A percentile compares a stretch with the other conserved stretches of the same genome.
Conservation (phyloP, 2,888 invertebrate genomes). For the Didymodactylos carnosus region DNA sequence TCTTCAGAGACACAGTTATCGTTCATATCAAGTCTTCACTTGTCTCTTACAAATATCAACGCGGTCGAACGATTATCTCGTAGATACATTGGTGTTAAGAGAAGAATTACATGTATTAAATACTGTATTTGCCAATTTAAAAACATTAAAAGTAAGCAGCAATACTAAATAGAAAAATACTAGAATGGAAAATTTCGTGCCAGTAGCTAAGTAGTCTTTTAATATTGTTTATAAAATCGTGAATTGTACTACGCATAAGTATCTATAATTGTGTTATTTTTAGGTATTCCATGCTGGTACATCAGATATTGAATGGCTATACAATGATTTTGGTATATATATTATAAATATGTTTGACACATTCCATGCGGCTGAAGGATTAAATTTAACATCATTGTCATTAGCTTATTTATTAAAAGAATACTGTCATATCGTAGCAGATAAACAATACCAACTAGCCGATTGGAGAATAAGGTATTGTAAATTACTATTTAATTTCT, state of each 20-base stretch:
- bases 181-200: too few species aligned
- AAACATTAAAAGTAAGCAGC: constrained; percentile 70
- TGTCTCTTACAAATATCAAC: constrained; percentile 85
- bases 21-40: constrained; percentile 76
- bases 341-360: constrained; percentile 94
- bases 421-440: constrained; percentile 56
- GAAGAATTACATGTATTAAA: constrained; percentile 62
- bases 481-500: too few species aligned
- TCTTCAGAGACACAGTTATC: constrained; percentile 61
- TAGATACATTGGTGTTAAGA: constrained; percentile 67
- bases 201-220: too few species aligned
- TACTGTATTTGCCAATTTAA: constrained; percentile 67
- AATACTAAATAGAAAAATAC: too few species aligned
- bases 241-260: background rate
- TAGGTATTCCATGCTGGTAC: constrained; percentile 78
- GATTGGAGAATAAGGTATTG: constrained; percentile 59
- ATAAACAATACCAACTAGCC: constrained; percentile 77
- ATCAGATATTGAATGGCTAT: constrained; percentile 71
- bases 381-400: constrained; percentile 51
- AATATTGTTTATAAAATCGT: background rate
- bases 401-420: constrained; percentile 52
- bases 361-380: constrained; percentile 56
- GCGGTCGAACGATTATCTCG: constrained; percentile 54
- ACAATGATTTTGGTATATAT: constrained; percentile 78
- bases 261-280: constrained; percentile 14